Base-by-base conservation (phyloP, 2,797 vertebrate species). In the Acestrorhynchus altus region DNA sequence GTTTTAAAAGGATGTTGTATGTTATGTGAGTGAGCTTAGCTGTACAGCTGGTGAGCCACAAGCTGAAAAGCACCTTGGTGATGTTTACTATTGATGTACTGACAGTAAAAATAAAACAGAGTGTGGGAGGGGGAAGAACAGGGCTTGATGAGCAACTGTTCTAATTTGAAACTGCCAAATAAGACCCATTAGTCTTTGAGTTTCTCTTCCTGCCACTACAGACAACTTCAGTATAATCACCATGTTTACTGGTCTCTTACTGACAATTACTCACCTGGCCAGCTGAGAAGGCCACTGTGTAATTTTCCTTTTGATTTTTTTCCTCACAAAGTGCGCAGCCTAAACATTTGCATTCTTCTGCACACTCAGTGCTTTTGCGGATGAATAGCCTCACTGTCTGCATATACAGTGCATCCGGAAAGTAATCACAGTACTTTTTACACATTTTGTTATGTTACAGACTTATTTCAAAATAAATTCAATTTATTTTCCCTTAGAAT, bases 341-440 rank as follows among this genome's bases (percentile, higher is more conserved):
- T 89, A 88, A 92, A 92, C 88, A 91, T 91, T 92, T 91, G 87
- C 89, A 90, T 91, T 91, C 87, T 82, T 74, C 42, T 78, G 80
- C 83, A 22, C 42, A 44, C 15, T 20, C 13, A 8, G 1, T 31
- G 1, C 44, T 20, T 42, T 1, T 67, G 63, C 24, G 40, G 8
- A 44, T 44, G 22, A 65, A 28, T 70, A 51, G 26, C 10, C 31
- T 52, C 28, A n/a, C 26, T 52, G 16, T 13, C 24, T 69, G 44
- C 22, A 47, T 12, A 22, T 6, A n/a, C n/a, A n/a, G n/a, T n/a
- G n/a, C n/a, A n/a, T n/a, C n/a, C n/a, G n/a, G n/a, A n/a, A n/a
- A n/a, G n/a, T n/a, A n/a, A n/a, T n/a, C n/a, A n/a, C n/a, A n/a
- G n/a, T n/a, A n/a, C n/a, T n/a, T n/a, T n/a, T n/a, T n/a, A n/a